phyloP scores from a whole-genome alignment of 2,888 invertebrate genomes.

The Zhengitettix transpicula region DNA sequence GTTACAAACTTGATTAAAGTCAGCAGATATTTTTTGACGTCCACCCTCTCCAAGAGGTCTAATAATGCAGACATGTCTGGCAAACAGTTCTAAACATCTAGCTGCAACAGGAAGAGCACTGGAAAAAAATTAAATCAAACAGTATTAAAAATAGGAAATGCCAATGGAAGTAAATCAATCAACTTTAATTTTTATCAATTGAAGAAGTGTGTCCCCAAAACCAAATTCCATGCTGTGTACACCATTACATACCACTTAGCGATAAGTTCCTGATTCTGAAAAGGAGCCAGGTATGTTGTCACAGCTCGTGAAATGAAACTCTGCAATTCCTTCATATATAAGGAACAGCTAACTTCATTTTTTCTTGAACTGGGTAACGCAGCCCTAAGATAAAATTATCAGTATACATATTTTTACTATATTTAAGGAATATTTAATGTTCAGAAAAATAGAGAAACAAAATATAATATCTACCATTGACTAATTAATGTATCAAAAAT shows the following conservation, averaged over 20 bases:
- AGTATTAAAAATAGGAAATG: neutral
- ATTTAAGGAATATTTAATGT: too few relatives aligned
- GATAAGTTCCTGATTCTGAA: constrained; percentile 47
- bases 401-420: too few relatives aligned
- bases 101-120: constrained; percentile 57
- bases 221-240: neutral
- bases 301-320: constrained; percentile 59
- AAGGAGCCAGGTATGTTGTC: constrained; percentile 48
- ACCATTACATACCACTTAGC: constrained; percentile 34
- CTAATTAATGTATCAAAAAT: too few relatives aligned
- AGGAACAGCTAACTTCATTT: constrained; percentile 32
- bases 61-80: constrained; percentile 70
- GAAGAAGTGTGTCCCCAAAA: neutral
- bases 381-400: neutral
- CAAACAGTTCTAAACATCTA: constrained; percentile 67
- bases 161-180: constrained; percentile 1
- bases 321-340: constrained; percentile 87
- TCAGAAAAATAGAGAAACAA: too few relatives aligned
- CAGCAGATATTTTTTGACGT: constrained; percentile 57
- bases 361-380: neutral
- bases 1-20: constrained; percentile 37
- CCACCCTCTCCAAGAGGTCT: constrained; percentile 70
- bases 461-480: too few relatives aligned
- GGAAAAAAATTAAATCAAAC: constrained; percentile 11
- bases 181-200: neutral